Evolutionary conservation across 2,888 invertebrate species (phyloP).

Genomic region (Congeria kusceri): DNA sequence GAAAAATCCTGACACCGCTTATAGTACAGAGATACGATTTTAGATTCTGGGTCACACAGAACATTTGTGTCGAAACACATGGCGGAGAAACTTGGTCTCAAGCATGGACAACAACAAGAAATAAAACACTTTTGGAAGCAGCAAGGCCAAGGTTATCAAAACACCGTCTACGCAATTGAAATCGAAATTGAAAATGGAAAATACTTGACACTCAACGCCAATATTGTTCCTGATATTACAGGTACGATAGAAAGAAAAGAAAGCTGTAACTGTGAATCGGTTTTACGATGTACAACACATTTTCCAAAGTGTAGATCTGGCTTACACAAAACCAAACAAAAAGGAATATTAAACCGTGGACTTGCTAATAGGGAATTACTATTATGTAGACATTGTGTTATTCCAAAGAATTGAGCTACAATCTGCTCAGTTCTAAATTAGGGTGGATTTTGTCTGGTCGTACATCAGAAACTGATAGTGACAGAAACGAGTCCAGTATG

Average conservation of each 20-base stretch:
- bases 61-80: conserved; percentile 7
- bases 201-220: conserved; percentile 21
- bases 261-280: neutral
- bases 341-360: conserved; percentile 17
- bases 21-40: conserved; percentile 6
- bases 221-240: conserved; percentile 30
- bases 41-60: conserved; percentile 38
- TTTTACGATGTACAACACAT: conserved; percentile 8
- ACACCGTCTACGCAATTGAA: conserved; percentile 15
- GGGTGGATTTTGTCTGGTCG: conserved; percentile 35
- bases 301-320: conserved; percentile 8
- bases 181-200: conserved; percentile 21
- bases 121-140: conserved; percentile 41
- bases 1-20: neutral
- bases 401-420: conserved; percentile 33
- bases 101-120: conserved; percentile 32
- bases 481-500: conserved; percentile 10
- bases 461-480: neutral
- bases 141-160: conserved; percentile 22
- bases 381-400: conserved; percentile 28
- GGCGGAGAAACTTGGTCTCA: conserved; percentile 18
- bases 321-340: conserved; percentile 20
- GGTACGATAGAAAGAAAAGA: conserved; percentile 21
- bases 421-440: conserved; percentile 27
- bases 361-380: conserved; percentile 31